These are phyloP conservation scores for Tyto alba DNA, from an alignment of 2,113 vertebrate species.

Conservation along the genomic window DNA sequence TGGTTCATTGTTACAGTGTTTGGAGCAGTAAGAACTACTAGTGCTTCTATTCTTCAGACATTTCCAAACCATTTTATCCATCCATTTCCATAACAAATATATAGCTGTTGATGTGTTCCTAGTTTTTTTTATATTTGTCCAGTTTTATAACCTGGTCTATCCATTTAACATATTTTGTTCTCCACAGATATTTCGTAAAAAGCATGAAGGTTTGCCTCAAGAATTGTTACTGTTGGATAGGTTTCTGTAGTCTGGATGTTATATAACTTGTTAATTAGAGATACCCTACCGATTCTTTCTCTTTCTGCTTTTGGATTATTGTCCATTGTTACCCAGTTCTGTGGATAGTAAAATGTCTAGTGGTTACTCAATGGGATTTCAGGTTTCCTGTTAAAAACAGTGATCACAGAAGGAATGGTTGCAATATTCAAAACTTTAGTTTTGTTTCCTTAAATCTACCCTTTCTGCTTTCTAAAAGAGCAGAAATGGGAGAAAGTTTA, in stretches of 20 bases:
- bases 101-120: background rate
- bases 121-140: background rate
- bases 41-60: background rate
- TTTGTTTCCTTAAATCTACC: background rate
- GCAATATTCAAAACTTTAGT: background rate
- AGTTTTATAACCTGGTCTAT: background rate
- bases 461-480: background rate
- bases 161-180: background rate
- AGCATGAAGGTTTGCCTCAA: background rate
- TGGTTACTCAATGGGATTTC: background rate
- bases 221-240: background rate
- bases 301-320: background rate
- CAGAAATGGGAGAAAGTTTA: background rate
- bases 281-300: background rate
- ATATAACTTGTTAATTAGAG: background rate
- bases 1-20: background rate
- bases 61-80: background rate
- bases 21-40: background rate
- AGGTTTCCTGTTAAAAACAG: background rate
- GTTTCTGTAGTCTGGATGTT: background rate
- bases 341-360: background rate
- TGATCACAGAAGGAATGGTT: background rate
- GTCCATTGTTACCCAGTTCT: background rate
- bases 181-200: background rate
- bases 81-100: background rate